Conservation (phyloP, 2,797 vertebrate species). For the Toxotes lorentzi region DNA sequence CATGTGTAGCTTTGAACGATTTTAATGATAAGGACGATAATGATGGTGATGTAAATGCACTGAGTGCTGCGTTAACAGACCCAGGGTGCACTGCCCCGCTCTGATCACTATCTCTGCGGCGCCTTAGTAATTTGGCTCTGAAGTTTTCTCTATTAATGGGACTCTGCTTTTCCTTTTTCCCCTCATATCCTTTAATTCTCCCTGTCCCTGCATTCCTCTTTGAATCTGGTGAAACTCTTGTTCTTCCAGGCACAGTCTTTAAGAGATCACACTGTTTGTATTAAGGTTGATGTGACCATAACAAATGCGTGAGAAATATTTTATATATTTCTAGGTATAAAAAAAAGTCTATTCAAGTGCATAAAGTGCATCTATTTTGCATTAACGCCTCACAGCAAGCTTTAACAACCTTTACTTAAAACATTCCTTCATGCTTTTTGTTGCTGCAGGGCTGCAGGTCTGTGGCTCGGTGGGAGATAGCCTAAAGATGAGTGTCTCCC, state of each 20-base stretch:
- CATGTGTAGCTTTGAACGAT: slow-evolving; percentile 72
- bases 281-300: slow-evolving; percentile 19
- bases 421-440: slow-evolving; percentile 30
- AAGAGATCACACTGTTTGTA: slow-evolving; percentile 44
- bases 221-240: slow-evolving; percentile 49
- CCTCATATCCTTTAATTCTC: slow-evolving; percentile 71
- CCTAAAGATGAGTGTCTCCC: slow-evolving; percentile 41
- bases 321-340: slow-evolving; percentile 15
- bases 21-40: slow-evolving; percentile 78
- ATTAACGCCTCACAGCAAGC: slow-evolving; percentile 16
- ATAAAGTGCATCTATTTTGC: slow-evolving; percentile 32
- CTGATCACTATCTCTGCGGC: slow-evolving; percentile 83
- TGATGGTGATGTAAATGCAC: slow-evolving; percentile 81
- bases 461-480: slow-evolving; percentile 37
- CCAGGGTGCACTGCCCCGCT: slow-evolving; percentile 71
- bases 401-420: slow-evolving; percentile 32
- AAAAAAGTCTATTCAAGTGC: slow-evolving; percentile 8
- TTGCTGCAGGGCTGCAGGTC: slow-evolving; percentile 35
- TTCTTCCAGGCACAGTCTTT: slow-evolving; percentile 30
- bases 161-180: slow-evolving; percentile 73
- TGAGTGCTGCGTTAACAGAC: slow-evolving; percentile 82
- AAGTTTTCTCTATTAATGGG: slow-evolving; percentile 81
- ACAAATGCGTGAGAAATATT: slow-evolving; percentile 35
- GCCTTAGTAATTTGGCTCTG: slow-evolving; percentile 84
- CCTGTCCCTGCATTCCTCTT: slow-evolving; percentile 64